Percentiles rank a stretch among this genome's conserved stretches.
Conservation (phyloP, 2,888 invertebrate genomes). For the Heliconius aoede region DNA sequence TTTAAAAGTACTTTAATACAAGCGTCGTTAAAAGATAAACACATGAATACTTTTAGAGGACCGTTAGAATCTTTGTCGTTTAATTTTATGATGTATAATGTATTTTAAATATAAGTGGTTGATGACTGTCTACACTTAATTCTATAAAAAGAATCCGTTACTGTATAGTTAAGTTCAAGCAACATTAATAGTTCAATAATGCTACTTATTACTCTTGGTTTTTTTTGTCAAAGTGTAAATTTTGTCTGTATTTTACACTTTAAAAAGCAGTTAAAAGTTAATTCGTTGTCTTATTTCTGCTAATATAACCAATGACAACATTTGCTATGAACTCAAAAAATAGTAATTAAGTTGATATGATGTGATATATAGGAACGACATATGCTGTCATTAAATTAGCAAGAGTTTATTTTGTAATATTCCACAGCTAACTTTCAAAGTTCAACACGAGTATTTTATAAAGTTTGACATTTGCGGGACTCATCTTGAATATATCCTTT, state of each 20-base stretch:
- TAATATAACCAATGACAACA: background rate
- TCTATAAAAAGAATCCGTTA: background rate
- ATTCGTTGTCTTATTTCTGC: background rate
- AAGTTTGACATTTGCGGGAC: constrained; percentile 71
- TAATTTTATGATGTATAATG: background rate
- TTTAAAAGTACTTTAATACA: background rate
- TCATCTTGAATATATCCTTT: constrained; percentile 74
- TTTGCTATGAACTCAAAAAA: constrained; percentile 26
- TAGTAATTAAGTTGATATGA: constrained; percentile 31
- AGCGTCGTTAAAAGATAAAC: background rate
- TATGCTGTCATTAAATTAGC: constrained; percentile 40
- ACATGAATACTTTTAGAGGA: background rate
- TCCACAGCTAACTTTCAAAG: constrained; percentile 56
- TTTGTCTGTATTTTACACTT: background rate
- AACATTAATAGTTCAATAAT: constrained; percentile 61
- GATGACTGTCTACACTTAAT: background rate
- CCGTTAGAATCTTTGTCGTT: background rate
- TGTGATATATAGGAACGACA: constrained; percentile 18
- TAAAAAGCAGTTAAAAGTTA: background rate
- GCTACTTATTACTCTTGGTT: constrained; percentile 51
- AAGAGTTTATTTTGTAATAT: constrained; percentile 47
- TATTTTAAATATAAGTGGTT: background rate
- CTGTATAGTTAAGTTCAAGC: background rate
- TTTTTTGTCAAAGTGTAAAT: constrained; percentile 43
- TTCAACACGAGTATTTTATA: constrained; percentile 62